Conservation (phyloP, 2,888 invertebrate species). For the Hymenopus coronatus region DNA sequence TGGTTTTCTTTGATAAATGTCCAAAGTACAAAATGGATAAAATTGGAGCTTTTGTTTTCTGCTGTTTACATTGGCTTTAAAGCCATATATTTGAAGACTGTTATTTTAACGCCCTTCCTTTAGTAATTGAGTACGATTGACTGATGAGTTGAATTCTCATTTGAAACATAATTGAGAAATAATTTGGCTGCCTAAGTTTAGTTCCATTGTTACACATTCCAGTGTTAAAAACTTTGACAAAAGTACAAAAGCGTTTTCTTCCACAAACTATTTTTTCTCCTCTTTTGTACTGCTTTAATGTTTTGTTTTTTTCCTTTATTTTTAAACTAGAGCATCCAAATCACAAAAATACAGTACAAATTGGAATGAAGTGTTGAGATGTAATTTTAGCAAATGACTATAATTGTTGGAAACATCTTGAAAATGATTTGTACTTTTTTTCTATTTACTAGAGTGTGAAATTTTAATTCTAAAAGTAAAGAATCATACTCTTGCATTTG, state of each 20-base stretch:
- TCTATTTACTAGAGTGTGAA: conserved; percentile 9
- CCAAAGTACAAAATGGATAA: background rate
- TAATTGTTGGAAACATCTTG: conserved; percentile 12
- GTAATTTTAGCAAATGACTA: conserved; percentile 1
- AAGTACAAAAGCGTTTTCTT: conserved; percentile 29
- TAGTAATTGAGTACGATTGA: background rate
- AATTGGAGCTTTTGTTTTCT: background rate
- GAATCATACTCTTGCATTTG: conserved; percentile 5
- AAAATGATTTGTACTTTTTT: conserved; percentile 15
- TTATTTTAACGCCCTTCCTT: background rate
- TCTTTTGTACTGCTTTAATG: background rate
- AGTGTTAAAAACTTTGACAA: conserved; percentile 20
- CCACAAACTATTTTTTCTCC: background rate
- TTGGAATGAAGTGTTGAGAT: background rate
- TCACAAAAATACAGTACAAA: conserved; percentile 22
- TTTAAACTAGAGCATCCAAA: conserved; percentile 5
- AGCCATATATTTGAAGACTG: background rate
- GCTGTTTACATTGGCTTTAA: no score
- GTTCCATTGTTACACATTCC: conserved; percentile 22
- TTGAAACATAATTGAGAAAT: background rate
- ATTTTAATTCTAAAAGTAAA: conserved; percentile 1
- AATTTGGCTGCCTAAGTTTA: background rate
- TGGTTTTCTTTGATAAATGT: background rate
- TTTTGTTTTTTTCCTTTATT: background rate
- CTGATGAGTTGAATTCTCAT: background rate